phyloP scores from a whole-genome alignment of 2,888 invertebrate species.

The Calameuta idolon region DNA sequence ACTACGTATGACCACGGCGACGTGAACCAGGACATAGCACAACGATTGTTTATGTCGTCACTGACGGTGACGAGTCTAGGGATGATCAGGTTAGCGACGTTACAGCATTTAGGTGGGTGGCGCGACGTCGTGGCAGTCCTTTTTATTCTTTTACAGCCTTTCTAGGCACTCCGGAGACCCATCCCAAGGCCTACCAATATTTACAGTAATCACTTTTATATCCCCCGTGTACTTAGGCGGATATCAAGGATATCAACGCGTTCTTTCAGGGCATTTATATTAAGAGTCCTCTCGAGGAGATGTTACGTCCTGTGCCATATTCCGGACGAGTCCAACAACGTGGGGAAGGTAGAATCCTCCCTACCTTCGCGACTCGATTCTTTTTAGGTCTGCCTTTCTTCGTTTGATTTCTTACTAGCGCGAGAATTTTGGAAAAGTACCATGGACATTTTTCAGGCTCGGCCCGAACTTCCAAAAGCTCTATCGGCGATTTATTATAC shows the following conservation, averaged over 20 bases:
- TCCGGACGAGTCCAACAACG: not conserved
- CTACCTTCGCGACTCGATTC: constrained; percentile 16
- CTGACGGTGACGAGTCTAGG: not conserved
- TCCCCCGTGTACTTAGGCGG: not conserved
- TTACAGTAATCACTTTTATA: not conserved
- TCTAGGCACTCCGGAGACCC: constrained; percentile 63
- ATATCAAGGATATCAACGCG: not conserved
- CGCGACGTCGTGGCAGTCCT: constrained; percentile 42
- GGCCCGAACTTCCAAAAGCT: constrained; percentile 53
- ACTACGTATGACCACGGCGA: not conserved
- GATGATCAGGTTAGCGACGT: constrained; percentile 46
- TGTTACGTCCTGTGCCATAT: not conserved
- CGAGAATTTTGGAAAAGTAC: constrained; percentile 22
- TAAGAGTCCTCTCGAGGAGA: not conserved
- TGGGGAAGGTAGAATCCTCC: constrained; percentile 10
- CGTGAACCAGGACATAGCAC: not conserved
- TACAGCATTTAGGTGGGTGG: constrained; percentile 62
- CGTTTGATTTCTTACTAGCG: constrained; percentile 32
- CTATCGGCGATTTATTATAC: constrained; percentile 38
- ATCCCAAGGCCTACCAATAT: constrained; percentile 13
- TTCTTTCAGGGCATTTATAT: not conserved
- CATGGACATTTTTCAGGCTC: constrained; percentile 45
- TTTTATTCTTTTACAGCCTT: constrained; percentile 62
- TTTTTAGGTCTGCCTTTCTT: constrained; percentile 49
- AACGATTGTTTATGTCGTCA: not conserved